Evolutionary conservation across 1,140 invertebrate genomes (phyloP).

Genomic region (Aphis gossypii): DNA sequence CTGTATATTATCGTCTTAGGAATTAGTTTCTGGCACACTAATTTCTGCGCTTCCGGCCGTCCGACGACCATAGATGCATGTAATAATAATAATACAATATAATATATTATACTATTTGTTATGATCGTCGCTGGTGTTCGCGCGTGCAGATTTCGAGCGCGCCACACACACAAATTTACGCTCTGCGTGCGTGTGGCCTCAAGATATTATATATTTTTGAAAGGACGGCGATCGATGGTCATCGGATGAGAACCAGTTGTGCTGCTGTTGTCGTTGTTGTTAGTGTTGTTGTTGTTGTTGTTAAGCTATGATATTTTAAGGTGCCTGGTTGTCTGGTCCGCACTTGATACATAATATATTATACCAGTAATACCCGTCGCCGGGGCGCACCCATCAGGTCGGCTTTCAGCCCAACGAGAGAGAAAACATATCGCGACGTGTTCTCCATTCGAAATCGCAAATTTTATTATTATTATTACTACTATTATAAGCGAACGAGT

Average conservation of each 20-base stretch:
- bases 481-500: background rate
- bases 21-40: background rate
- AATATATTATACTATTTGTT: background rate
- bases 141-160: background rate
- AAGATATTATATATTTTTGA: background rate
- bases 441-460: slow-evolving; percentile 27
- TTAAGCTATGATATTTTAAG: background rate
- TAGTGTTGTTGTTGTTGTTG: background rate
- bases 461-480: background rate
- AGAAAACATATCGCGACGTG: background rate
- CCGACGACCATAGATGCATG: background rate
- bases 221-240: background rate
- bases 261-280: no score
- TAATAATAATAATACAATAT: background rate
- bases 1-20: background rate
- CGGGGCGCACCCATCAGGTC: slow-evolving; percentile 2
- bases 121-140: background rate
- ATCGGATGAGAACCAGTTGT: slow-evolving; percentile 29
- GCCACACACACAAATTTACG: background rate
- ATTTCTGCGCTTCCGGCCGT: background rate
- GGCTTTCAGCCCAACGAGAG: background rate
- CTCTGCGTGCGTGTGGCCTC: slow-evolving; percentile 31
- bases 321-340: slow-evolving; percentile 32
- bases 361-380: background rate
- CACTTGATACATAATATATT: background rate